Base-by-base conservation (phyloP, 37 sponge, comb jelly and placozoan species). In the Crambe crambe region DNA sequence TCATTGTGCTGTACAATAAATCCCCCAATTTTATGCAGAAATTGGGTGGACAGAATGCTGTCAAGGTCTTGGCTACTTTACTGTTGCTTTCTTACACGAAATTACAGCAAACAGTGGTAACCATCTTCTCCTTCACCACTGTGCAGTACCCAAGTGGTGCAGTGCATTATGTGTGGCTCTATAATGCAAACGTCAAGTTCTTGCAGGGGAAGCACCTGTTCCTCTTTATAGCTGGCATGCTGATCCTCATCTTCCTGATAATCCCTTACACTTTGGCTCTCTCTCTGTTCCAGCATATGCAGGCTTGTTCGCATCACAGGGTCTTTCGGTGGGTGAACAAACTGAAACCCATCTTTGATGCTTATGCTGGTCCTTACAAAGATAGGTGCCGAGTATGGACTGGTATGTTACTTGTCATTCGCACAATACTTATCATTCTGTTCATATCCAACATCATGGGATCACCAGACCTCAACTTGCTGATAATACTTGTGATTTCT, bases 61-160 rank as follows among this genome's bases (percentile, higher is more conserved):
- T 29, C 63, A 61, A 27, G 36, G 79, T 78, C 17, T 42, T 78
- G 32, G 79, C 79, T 10, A 78, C 79, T 43, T 29, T 78, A 5
- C 21, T 78, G 35, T 30, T 78, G 15, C 68, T 78, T 10, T 66
- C 79, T 2, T 78, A 61, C 32, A 78, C 68, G 29, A 78, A 78
- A 25, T 10, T 78, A 21, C 31, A 56, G n/a, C n/a, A 58, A 26
- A 58, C 62, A 36, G 9, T 41, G 4, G 51, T 74, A 4, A 44
- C 51, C 4, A 25, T 27, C 12, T 43, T 39, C 26, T 30, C 63
- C 30, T 62, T 30, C 31, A 62, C 63, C 63, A 62, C 63, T 18
- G 6, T 62, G 63, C 5, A 30, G 31, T 62, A 62, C 31, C 25
- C 63, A 8, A 29, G 15, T 56, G 77, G 77, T 2, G 17, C 29